phyloP scores from a whole-genome alignment of 2,888 invertebrate species.

The Auanema sp. region DNA sequence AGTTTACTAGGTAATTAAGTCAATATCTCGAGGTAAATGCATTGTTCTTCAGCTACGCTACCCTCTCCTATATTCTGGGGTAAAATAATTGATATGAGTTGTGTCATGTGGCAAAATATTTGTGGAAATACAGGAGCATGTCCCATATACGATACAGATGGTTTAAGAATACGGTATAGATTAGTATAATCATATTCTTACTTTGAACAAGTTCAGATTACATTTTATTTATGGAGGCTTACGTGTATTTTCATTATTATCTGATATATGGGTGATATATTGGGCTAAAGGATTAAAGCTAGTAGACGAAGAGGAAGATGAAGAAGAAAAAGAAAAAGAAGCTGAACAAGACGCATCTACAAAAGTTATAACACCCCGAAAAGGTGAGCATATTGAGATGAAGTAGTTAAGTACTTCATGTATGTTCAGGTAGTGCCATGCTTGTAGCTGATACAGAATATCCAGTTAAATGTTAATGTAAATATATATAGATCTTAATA shows the following conservation, averaged over 20 bases:
- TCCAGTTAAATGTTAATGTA: no score
- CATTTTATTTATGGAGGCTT: slow-evolving; percentile 59
- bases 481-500: no score
- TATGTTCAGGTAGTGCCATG: no score
- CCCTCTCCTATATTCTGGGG: slow-evolving; percentile 66
- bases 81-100: slow-evolving; percentile 65
- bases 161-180: slow-evolving; percentile 59
- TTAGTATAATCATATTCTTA: background rate
- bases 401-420: no score
- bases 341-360: no score
- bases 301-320: slow-evolving; percentile 41
- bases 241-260: slow-evolving; percentile 56
- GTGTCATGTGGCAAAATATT: slow-evolving; percentile 64
- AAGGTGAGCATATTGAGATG: no score
- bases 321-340: slow-evolving; percentile 6
- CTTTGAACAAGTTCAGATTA: slow-evolving; percentile 27
- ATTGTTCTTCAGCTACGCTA: slow-evolving; percentile 52
- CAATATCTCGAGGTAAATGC: background rate
- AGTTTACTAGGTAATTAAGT: slow-evolving; percentile 51
- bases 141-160: slow-evolving; percentile 64
- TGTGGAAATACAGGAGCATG: slow-evolving; percentile 65
- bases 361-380: no score
- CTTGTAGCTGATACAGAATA: no score
- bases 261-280: slow-evolving; percentile 60
- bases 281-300: slow-evolving; percentile 61